Base-by-base conservation (phyloP, 2,113 vertebrate genomes). In the Grallaria varia region DNA sequence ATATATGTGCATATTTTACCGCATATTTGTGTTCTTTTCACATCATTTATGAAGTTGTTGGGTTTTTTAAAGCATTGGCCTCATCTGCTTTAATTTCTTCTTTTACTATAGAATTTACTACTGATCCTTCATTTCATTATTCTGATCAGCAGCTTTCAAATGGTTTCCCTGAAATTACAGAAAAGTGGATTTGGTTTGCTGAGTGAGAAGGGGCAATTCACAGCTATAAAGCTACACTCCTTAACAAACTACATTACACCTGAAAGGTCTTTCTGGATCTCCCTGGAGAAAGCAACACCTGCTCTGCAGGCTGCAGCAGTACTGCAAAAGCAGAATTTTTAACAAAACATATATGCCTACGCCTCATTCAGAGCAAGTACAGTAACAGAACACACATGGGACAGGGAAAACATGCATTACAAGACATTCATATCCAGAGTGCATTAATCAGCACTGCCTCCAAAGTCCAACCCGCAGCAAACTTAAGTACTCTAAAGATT, bases 371-470 rank as follows among this genome's bases (percentile, higher is more conserved):
- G 64, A 53, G 27, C 40, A 69, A 73, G n/a, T 22, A 74, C 22
- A 44, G 49, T 8, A 69, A 18, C 42, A 31, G 12, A 92, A 7
- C 0, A 0, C 45, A 49, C 0, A 0, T 4, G 9, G 20, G 25
- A 30, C 13, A 42, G 17, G 30, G 17, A 23, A 68, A 37, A 31
- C 25, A 17, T 9, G 1, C 30, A 23, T 25, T 60, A 60, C 0
- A 0, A 74, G 60, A 71, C 56, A 55, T n/a, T 66, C 22, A 16
- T 14, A 84, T 7, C 42, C 17, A 66, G 16, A 84, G 24, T 27
- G 27, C 18, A 64, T 56, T 77, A 24, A 81, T 27, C 56, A 42
- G 30, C 20, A 55, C 4, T 6, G 28, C 21, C 49, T 50, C 68
- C 64, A 44, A 66, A 14, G 37, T 73, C 35, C 19, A 7, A 23